A percentile compares a stretch with the other conserved stretches of the same genome.
Evolutionary conservation across 2,113 vertebrate species (phyloP).

Genomic region (Channa argus): DNA sequence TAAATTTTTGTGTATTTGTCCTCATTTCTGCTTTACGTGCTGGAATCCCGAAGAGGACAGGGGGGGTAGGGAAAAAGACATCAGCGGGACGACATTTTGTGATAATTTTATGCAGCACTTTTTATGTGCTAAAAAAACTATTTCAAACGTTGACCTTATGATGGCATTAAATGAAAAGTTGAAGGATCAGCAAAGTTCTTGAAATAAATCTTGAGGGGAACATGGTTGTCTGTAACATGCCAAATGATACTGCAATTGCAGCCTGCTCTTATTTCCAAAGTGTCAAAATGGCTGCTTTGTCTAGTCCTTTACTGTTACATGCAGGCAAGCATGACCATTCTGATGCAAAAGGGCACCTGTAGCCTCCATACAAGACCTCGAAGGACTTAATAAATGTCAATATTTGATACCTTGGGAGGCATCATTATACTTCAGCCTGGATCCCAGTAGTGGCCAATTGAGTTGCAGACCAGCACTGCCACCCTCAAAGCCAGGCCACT

Average conservation of each 20-base stretch:
- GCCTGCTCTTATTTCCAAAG: neutral
- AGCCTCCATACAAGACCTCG: too few relatives aligned
- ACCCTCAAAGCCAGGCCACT: neutral
- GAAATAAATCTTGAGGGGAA: too few relatives aligned
- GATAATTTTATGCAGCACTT: constrained; percentile 22
- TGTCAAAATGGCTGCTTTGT: neutral
- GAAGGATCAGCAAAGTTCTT: too few relatives aligned
- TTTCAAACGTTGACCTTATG: neutral
- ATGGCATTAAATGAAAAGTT: neutral
- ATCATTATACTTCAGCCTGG: too few relatives aligned
- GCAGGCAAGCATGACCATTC: neutral
- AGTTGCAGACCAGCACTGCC: neutral
- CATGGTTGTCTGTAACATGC: too few relatives aligned
- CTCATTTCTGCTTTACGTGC: constrained; percentile 50
- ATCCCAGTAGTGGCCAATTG: constrained; percentile 1
- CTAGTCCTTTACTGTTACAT: constrained; percentile 50
- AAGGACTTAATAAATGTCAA: too few relatives aligned
- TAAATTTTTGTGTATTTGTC: constrained; percentile 51
- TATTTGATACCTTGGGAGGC: too few relatives aligned
- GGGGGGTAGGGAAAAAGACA: constrained; percentile 26
- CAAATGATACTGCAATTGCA: neutral
- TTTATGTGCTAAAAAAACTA: constrained; percentile 2
- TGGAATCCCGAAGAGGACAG: constrained; percentile 48
- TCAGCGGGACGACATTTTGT: constrained; percentile 24
- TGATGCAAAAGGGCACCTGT: too few relatives aligned